These are phyloP conservation scores for Miltochrista miniata DNA, from an alignment of 2,888 invertebrate genomes.

Conservation along the genomic window DNA sequence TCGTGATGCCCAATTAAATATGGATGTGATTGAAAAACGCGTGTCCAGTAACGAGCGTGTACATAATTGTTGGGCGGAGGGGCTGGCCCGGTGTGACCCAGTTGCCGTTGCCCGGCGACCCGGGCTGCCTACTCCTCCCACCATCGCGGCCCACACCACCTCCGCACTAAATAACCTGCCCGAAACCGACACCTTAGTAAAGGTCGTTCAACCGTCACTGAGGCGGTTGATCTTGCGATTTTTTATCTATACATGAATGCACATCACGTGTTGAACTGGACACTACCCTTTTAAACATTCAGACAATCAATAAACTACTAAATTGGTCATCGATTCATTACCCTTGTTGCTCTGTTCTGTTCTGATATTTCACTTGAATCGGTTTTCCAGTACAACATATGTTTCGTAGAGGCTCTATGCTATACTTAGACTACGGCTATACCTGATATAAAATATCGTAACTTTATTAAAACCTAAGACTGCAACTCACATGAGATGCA, in stretches of 20 bases:
- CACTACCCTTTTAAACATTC: neutral
- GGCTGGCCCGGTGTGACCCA: conserved; percentile 80
- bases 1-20: conserved; percentile 83
- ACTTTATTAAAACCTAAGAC: too few relatives aligned
- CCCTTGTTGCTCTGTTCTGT: neutral
- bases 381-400: too few relatives aligned
- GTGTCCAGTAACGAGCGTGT: conserved; percentile 84
- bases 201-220: conserved; percentile 82
- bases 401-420: too few relatives aligned
- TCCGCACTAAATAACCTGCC: conserved; percentile 81
- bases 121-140: conserved; percentile 53
- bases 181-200: conserved; percentile 82
- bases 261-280: conserved; percentile 12
- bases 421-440: too few relatives aligned
- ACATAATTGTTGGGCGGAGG: conserved; percentile 80
- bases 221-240: conserved; percentile 57
- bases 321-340: conserved; percentile 4
- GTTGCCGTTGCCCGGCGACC: conserved; percentile 81
- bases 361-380: too few relatives aligned
- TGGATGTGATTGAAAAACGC: conserved; percentile 84
- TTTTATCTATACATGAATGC: conserved; percentile 44
- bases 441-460: too few relatives aligned
- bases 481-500: too few relatives aligned
- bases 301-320: conserved; percentile 12
- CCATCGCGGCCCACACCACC: conserved; percentile 41